A percentile compares a stretch with the other conserved stretches of the same genome.
Evolutionary conservation across 1,140 invertebrate species (phyloP).

Genomic region (Penaeus japonicus): DNA sequence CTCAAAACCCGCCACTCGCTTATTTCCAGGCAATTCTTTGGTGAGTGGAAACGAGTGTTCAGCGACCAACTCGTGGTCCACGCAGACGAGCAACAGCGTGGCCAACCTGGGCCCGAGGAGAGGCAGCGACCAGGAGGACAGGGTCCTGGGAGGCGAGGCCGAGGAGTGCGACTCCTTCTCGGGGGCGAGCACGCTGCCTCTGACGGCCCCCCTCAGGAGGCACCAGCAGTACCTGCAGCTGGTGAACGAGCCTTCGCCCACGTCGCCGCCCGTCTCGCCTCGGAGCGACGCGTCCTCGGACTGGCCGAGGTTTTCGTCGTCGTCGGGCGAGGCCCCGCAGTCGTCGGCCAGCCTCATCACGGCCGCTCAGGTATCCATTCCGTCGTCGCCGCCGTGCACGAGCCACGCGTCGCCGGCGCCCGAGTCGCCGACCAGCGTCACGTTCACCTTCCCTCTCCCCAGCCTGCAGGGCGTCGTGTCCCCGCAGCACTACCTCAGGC

Average conservation of each 20-base stretch:
- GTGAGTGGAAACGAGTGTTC: background rate
- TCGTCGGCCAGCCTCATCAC: background rate
- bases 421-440: slow-evolving; percentile 44
- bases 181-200: slow-evolving; percentile 44
- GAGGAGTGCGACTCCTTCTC: slow-evolving; percentile 50
- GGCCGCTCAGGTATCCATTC: background rate
- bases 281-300: background rate
- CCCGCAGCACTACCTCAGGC: slow-evolving; percentile 47
- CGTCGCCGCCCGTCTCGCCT: slow-evolving; percentile 32
- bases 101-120: slow-evolving; percentile 20
- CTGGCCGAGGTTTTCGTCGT: slow-evolving; percentile 14
- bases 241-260: slow-evolving; percentile 41
- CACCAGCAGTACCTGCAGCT: slow-evolving; percentile 48
- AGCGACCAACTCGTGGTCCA: slow-evolving; percentile 1
- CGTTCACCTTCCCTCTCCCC: slow-evolving; percentile 47
- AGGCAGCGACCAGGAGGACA: background rate
- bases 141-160: background rate
- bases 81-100: background rate
- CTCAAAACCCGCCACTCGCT: background rate
- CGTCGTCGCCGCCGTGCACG: slow-evolving; percentile 7
- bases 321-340: background rate
- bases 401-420: slow-evolving; percentile 23
- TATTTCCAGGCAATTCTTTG: background rate
- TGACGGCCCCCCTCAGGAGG: slow-evolving; percentile 41
- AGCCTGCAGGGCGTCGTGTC: background rate